phyloP scores from a whole-genome alignment of 1,140 invertebrate species.

The Portunus trituberculatus region DNA sequence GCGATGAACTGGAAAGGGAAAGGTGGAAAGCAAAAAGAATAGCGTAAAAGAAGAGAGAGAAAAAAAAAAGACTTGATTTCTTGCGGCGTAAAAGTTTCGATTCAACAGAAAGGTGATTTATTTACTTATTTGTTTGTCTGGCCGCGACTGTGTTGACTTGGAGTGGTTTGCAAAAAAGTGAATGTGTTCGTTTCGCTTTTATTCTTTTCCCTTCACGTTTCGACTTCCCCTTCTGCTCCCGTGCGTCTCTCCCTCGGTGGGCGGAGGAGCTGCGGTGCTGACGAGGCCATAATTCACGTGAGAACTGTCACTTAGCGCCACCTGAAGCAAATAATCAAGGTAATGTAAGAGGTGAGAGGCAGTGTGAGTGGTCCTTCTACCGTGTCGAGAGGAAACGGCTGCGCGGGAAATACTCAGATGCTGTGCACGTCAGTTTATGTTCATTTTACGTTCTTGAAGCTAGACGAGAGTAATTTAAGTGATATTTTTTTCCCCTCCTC shows the following conservation, averaged over 20 bases:
- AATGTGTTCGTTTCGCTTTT: background rate
- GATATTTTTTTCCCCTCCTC: background rate
- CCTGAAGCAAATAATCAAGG: conserved; percentile 22
- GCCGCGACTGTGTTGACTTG: background rate
- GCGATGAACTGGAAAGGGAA: no score
- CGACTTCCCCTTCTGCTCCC: background rate
- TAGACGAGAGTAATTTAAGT: background rate
- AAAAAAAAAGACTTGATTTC: no score
- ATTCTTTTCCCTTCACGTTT: background rate
- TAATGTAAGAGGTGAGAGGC: conserved; percentile 11
- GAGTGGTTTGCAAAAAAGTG: background rate
- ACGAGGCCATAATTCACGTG: conserved; percentile 6
- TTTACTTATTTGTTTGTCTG: background rate
- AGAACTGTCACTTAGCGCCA: conserved; percentile 9
- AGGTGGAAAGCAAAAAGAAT: no score
- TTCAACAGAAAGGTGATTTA: background rate
- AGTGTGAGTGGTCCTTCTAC: background rate
- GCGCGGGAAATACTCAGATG: background rate
- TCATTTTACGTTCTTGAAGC: no score
- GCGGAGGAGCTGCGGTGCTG: background rate
- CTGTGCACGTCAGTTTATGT: background rate
- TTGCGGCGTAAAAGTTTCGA: no score
- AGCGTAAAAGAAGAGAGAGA: no score
- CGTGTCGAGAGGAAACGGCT: background rate
- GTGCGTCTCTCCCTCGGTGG: background rate